A percentile compares a stretch with the other conserved stretches of the same genome.
Conservation (phyloP, 1,140 invertebrate species). For the Asbolus verrucosus region DNA sequence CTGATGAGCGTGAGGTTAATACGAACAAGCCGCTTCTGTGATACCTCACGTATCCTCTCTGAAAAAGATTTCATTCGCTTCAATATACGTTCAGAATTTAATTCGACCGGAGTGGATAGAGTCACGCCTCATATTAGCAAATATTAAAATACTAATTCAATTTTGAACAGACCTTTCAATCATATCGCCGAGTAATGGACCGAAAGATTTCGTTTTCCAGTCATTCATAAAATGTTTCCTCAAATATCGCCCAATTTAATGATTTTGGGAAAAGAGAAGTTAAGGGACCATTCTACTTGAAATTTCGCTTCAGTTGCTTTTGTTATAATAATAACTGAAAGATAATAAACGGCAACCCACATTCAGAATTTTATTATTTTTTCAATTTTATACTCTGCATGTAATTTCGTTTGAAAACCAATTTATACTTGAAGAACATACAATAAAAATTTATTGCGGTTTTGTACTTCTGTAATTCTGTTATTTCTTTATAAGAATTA, state of each 20-base stretch:
- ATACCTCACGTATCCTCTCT: slow-evolving; percentile 41
- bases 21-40: slow-evolving; percentile 26
- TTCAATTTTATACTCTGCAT: slow-evolving; percentile 1
- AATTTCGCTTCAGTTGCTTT: no score
- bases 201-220: neutral
- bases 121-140: slow-evolving; percentile 24
- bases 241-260: neutral
- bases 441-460: slow-evolving; percentile 13
- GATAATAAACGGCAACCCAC: slow-evolving; percentile 4
- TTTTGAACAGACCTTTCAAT: neutral
- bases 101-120: slow-evolving; percentile 7
- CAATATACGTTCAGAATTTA: slow-evolving; percentile 25
- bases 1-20: slow-evolving; percentile 45
- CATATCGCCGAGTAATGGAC: neutral
- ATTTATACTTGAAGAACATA: slow-evolving; percentile 12
- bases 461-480: slow-evolving; percentile 3
- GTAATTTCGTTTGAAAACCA: slow-evolving; percentile 17
- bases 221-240: slow-evolving; percentile 2
- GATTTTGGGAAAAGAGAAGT: neutral
- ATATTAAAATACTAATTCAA: slow-evolving; percentile 26
- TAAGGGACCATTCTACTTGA: no score
- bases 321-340: neutral
- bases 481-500: slow-evolving; percentile 13
- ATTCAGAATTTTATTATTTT: neutral
- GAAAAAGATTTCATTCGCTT: slow-evolving; percentile 26